These are phyloP conservation scores for Pseudomyrmex cubaensis DNA, from an alignment of 1,140 invertebrate species.

Conservation along the genomic window DNA sequence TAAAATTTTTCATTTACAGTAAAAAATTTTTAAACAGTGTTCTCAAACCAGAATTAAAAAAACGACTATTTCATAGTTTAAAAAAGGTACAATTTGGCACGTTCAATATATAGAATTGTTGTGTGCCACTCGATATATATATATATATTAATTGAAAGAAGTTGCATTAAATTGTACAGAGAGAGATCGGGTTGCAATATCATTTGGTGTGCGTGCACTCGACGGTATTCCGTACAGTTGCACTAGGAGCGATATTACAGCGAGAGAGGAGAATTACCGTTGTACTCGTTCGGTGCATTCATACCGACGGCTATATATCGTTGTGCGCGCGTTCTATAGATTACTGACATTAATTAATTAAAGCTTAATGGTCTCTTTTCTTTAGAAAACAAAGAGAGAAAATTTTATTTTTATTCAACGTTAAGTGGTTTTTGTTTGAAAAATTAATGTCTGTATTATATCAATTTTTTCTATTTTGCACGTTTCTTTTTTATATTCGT, in stretches of 20 bases:
- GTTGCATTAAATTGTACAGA: background rate
- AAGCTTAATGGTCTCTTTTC: background rate
- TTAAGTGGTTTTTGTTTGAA: too few species aligned
- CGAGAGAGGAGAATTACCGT: background rate
- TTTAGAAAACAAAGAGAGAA: background rate
- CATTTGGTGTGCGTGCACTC: slow-evolving; percentile 17
- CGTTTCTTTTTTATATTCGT: background rate
- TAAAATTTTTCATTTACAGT: too few species aligned
- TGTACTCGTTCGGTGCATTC: background rate
- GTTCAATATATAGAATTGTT: background rate
- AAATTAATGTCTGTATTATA: too few species aligned
- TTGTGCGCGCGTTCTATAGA: background rate
- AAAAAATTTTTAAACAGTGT: too few species aligned
- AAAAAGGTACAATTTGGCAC: background rate
- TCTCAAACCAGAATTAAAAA: too few species aligned
- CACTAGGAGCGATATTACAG: background rate
- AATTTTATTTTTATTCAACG: background rate
- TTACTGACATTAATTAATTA: background rate
- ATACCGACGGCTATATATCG: background rate
- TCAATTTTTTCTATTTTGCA: too few species aligned
- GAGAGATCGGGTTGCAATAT: background rate
- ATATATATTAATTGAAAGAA: background rate
- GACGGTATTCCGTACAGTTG: slow-evolving; percentile 10
- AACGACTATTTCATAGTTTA: too few species aligned
- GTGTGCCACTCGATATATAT: background rate